Evolutionary conservation across 1,140 invertebrate genomes (phyloP), one percentile per base, ranked within the genome.

Genomic region (Conus ventricosus): DNA sequence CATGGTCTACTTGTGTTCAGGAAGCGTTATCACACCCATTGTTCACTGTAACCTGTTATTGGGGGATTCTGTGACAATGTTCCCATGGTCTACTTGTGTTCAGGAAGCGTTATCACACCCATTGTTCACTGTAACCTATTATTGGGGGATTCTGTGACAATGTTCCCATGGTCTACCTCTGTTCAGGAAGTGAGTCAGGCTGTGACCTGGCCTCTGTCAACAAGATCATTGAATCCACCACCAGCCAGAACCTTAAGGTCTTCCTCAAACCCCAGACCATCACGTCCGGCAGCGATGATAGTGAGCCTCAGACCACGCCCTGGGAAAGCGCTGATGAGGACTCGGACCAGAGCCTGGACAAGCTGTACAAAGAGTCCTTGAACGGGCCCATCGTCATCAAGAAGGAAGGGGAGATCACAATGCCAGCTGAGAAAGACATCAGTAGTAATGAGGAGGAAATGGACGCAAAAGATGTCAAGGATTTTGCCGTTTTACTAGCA

Each of bases 171-270:
- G 39, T 39, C 3, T 39, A 39, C 39, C 3, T 39, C 39, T 75
- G 85, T 80, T 54, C 57, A 92, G 97, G 93, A 91, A 91, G 86
- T 63, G 91, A 93, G 81, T 87, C 89, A 57, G 97, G 93, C 90
- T 92, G 91, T 53, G 93, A 94, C 71, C 89, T 95, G 53, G 92
- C 94, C 53, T 94, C 94, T 17, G 93, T 95, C 20, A 92, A 92
- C 54, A 93, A 92, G 88, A 95, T 95, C 84, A 88, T 95, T 15
- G 91, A 93, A 88, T 91, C 93, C 23, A 92, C 94, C 23, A 91
- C 92, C 84, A 88, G 91, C n/a, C 89, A 92, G 7, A 91, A 92
- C 39, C 93, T 95, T 80, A 88, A 93, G 84, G 89, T 90, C n/a
- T 93, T 92, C 84, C 91, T 94, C 17, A 87, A 78, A 23, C 85